Base-by-base conservation (phyloP, 2,888 invertebrate genomes). In the Dryocosmus kuriphilus region DNA sequence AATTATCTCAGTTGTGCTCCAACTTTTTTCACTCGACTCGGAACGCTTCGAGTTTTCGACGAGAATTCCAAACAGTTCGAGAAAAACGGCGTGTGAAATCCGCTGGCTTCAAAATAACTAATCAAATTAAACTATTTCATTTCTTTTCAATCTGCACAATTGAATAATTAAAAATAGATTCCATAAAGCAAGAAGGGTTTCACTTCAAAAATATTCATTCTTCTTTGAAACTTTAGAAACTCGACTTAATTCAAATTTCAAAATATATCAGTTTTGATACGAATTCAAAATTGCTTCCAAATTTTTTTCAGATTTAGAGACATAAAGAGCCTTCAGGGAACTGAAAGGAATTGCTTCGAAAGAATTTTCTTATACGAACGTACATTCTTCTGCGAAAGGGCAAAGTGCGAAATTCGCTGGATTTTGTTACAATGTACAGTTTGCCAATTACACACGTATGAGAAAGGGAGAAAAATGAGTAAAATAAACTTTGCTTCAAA, bases 1-100 rank as follows among this genome's bases (percentile, higher is more conserved):
- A 65, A 65, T 65, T 65, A 65, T 65, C 65, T 65, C 22, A 38
- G 38, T 63, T 65, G 65, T n/a, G 16, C n/a, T 41, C 24, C 35
- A 38, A 38, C 38, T 65, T 65, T 65, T 65, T 65, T 38, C 32
- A 22, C 22, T 38, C 38, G 14, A 35, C 65, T 38, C 38, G 65
- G 65, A 41, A 65, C 65, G 65, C 65, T 65, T 22, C 38, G 38
- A 65, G 35, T 65, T 63, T 65, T 65, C 65, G 24, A 22, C 6
- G 38, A 65, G 22, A 35, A 38, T 38, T 65, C 38, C 65, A 38
- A 57, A 24, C 57, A 57, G 57, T 57, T 57, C 57, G 24, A 57
- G 24, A 57, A 57, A 57, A 57, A 65, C n/a, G 6, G 65, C 65
- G 65, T 38, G 65, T 38, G 65, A 65, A 38, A 65, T 65, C 38